Evolutionary conservation across 2,113 vertebrate species (phyloP).

Genomic region (Gnathonemus longibarbis): DNA sequence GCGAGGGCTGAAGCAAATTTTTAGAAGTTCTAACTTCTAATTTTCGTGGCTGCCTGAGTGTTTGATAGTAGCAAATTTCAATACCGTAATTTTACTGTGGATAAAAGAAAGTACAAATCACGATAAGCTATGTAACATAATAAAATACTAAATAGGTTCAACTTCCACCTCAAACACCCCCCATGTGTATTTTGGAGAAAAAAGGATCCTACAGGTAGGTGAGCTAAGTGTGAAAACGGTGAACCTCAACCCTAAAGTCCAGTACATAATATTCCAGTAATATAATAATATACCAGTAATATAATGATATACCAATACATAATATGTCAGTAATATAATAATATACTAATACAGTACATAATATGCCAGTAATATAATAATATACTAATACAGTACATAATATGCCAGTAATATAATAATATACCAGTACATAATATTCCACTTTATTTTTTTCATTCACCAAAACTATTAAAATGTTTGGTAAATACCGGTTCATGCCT

Average conservation of each 20-base stretch:
- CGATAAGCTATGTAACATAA: background rate
- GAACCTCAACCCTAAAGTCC: background rate
- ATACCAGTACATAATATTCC: no score
- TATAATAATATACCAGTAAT: no score
- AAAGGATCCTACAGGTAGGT: background rate
- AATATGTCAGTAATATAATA: background rate
- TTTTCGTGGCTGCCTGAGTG: background rate
- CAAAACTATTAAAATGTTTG: background rate
- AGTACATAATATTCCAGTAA: no score
- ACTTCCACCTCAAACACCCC: background rate
- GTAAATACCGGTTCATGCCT: background rate
- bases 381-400: no score
- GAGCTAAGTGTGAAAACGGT: background rate
- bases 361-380: background rate
- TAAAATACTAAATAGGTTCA: background rate
- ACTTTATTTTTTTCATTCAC: background rate
- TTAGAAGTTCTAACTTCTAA: background rate
- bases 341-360: no score
- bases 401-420: background rate
- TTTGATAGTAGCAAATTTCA: background rate
- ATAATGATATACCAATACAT: no score
- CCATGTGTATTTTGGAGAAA: background rate
- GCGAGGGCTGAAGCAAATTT: background rate
- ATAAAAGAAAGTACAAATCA: background rate
- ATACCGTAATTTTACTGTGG: background rate